Base-by-base conservation (phyloP, 23 tunicate genomes). In the Phallusia fumigata region DNA sequence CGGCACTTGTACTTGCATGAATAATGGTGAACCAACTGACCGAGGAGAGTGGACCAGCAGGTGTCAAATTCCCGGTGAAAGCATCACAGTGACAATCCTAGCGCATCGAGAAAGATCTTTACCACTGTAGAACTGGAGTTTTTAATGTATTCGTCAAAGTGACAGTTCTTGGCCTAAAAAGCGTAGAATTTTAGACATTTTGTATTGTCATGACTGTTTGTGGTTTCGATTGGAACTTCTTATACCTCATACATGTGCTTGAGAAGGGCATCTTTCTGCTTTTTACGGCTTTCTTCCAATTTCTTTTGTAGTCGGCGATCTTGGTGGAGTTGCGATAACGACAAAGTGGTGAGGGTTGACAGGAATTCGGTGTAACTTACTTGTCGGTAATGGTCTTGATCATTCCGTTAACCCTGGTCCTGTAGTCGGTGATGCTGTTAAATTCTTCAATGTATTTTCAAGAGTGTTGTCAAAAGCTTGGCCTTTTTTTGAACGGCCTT, bases 281-380 rank as follows among this genome's bases (percentile, higher is more conserved):
- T 35, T 33, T 33, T 3, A 74, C 44, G 44, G 36, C 34, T 33
- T 74, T 74, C 34, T 1, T 15, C 78, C 36, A 74, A 35, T 74
- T 74, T 30, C 78, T 74, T 74, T 31, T 74, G 78, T 74, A 74
- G 2, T 74, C 78, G 35, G 35, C 34, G 44, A 74, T 74, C 22
- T 74, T 35, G 78, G 33, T 33, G n/a, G n/a, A n/a, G n/a, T 18
- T n/a, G n/a, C n/a, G n/a, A n/a, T n/a, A n/a, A n/a, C n/a, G n/a
- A n/a, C n/a, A n/a, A n/a, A n/a, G n/a, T n/a, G 28, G 22, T 30
- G 36, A 13, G 53, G 10, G 53, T 77, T 13, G 53, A 13, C 81
- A 36, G 10, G 18, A 13, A 36, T 32, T 34, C 58, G 32, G 28
- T 77, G 40, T 36, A n/a, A n/a, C n/a, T n/a, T n/a, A 36, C 35